Evolutionary conservation across 2,888 invertebrate genomes (phyloP).

Genomic region (Ochropleura leucogaster): DNA sequence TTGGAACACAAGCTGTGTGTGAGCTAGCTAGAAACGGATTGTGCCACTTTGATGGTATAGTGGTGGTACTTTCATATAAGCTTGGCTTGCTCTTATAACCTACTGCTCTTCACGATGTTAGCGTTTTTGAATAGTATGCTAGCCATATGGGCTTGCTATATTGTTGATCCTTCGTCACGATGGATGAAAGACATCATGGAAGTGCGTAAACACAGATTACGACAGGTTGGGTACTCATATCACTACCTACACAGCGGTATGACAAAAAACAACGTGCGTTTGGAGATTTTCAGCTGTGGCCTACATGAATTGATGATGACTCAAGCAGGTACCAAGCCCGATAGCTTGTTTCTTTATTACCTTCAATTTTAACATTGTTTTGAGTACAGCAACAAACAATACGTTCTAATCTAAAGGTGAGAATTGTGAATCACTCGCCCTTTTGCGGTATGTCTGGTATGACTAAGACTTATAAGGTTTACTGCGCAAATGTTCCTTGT

Average conservation of each 20-base stretch:
- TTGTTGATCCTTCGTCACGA: too few relatives aligned
- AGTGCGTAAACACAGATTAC: too few relatives aligned
- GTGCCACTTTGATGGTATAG: not conserved
- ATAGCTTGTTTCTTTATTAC: conserved; percentile 2
- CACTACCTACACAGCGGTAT: not conserved
- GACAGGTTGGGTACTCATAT: not conserved
- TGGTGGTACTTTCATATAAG: too few relatives aligned
- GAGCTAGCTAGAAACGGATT: not conserved
- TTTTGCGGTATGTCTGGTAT: conserved; percentile 49
- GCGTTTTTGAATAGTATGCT: too few relatives aligned
- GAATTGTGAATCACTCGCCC: conserved; percentile 56
- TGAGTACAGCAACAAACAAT: conserved; percentile 14
- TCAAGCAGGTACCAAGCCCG: too few relatives aligned
- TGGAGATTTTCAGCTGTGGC: not conserved
- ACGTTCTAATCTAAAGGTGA: conserved; percentile 33
- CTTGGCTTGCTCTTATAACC: too few relatives aligned
- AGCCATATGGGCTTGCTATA: too few relatives aligned
- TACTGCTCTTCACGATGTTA: too few relatives aligned
- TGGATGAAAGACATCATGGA: too few relatives aligned
- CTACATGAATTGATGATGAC: not conserved
- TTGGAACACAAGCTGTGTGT: not conserved
- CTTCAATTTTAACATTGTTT: conserved; percentile 9
- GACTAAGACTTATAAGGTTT: conserved; percentile 50
- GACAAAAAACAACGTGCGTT: not conserved
- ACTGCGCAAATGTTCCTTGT: conserved; percentile 37